Evolutionary conservation across 2,113 vertebrate genomes (phyloP), one percentile per base, ranked within the genome.

Genomic region (Varanus salvator): DNA sequence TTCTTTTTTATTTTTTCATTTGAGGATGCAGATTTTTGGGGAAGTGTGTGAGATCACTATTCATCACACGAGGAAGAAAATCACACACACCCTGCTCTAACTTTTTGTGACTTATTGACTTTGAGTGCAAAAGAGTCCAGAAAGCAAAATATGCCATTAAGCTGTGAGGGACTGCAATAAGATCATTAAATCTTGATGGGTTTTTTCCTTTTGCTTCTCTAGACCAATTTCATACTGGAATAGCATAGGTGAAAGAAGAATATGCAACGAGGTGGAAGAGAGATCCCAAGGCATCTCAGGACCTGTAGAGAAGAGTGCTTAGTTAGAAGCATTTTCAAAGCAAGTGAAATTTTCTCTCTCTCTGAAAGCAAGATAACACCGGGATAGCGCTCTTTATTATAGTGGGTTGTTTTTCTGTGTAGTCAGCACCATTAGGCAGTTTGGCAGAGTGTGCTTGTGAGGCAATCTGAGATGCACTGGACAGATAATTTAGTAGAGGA

Each of bases 401-500:
- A 80, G 34, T 6, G 54, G 34, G 6, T 48, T 78, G 23, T 31
- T 60, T 11, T 90, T 89, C 71, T 74, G 83, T 77, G 77, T 8
- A 78, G 71, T 91, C 75, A 91, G 91, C 6, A 4, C 82, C 84
- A 60, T 50, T 92, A 54, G 14, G 85, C 77, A 89, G 31, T 78
- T 92, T 89, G 86, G 88, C 75, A 93, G 52, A 17, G 48, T 44
- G 19, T 90, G 38, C 17, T 91, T 89, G 71, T 15, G 23, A 89
- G 57, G 74, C 0, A 77, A 88, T 91, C 93, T 92, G 38, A 83
- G 87, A 86, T 44, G 14, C 80, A 90, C 25, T 84, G 38, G 12
- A 52, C 84, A 31, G 87, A 92, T 97, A 96, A 89, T 94, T 94
- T 94, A 91, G 88, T 29, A 52, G 91, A 69, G 34, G 75, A 88